Conservation (phyloP, 2,888 invertebrate genomes). For the Dichetophora obliterata region DNA sequence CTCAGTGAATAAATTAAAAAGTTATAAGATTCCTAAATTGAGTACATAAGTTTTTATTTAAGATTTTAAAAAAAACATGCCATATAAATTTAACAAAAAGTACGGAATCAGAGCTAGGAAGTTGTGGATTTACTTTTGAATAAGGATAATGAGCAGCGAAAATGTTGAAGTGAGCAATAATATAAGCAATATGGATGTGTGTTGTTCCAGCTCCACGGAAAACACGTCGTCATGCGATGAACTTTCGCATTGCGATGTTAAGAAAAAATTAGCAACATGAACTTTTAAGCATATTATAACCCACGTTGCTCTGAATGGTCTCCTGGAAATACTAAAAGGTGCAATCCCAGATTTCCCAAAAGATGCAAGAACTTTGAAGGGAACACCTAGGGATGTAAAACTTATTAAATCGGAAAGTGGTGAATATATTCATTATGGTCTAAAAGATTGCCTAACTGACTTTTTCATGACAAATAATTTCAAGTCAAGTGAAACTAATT, state of each 20-base stretch:
- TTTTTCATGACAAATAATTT: no score
- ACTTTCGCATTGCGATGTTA: neutral
- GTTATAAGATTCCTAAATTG: no score
- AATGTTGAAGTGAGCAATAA: no score
- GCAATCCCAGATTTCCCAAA: conserved; percentile 26
- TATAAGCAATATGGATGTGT: neutral
- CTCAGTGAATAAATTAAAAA: no score
- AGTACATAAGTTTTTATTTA: no score
- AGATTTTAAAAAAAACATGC: no score
- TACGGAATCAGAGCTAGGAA: no score
- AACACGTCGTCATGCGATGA: neutral
- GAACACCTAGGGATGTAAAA: conserved; percentile 32
- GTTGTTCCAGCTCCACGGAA: neutral
- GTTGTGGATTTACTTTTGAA: no score
- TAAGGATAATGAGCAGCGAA: no score
- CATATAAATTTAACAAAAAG: no score
- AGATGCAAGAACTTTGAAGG: conserved; percentile 40
- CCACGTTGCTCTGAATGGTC: conserved; percentile 30
- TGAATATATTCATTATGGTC: conserved; percentile 25
- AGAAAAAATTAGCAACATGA: conserved; percentile 26
- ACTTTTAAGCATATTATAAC: conserved; percentile 38
- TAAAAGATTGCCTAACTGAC: conserved; percentile 34
- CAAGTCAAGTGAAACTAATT: no score
- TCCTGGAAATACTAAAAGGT: conserved; percentile 29
- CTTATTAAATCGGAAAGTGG: neutral